Evolutionary conservation across 1,140 invertebrate genomes (phyloP).

Genomic region (Globodera rostochiensis): DNA sequence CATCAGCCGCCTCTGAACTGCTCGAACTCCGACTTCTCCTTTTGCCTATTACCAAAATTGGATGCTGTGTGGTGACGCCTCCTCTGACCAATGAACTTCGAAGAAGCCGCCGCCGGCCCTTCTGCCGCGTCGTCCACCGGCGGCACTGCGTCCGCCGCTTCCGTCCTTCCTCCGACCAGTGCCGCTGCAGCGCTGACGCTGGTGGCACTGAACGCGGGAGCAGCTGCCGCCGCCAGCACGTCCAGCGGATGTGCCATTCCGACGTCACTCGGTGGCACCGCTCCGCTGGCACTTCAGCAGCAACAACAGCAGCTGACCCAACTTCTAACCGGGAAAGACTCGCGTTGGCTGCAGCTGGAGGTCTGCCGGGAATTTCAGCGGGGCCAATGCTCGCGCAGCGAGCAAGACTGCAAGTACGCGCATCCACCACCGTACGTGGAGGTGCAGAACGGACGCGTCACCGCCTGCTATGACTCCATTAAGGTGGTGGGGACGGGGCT

Average conservation of each 20-base stretch:
- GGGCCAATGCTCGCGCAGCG: slow-evolving; percentile 96
- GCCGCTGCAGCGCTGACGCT: slow-evolving; percentile 27
- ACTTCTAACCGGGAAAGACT: slow-evolving; percentile 95
- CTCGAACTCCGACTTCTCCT: no score
- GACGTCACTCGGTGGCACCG: slow-evolving; percentile 6
- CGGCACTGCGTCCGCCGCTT: background rate
- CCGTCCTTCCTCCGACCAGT: slow-evolving; percentile 2
- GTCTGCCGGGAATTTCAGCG: slow-evolving; percentile 95
- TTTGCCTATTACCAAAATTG: background rate
- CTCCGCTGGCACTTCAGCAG: slow-evolving; percentile 24
- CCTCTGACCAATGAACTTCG: background rate
- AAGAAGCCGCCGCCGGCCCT: background rate
- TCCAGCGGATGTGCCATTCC: background rate
- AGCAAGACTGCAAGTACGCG: slow-evolving; percentile 93
- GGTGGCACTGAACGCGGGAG: slow-evolving; percentile 24
- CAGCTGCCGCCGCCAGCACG: slow-evolving; percentile 26
- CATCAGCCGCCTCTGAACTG: no score
- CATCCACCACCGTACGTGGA: slow-evolving; percentile 98
- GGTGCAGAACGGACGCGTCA: slow-evolving; percentile 98
- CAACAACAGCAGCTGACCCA: slow-evolving; percentile 67
- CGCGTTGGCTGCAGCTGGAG: slow-evolving; percentile 97
- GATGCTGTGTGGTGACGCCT: background rate
- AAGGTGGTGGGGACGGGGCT: slow-evolving; percentile 78
- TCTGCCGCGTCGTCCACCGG: background rate
- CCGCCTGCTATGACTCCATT: slow-evolving; percentile 99